Evolutionary conservation across 2,888 invertebrate species (phyloP).

Genomic region (Lysandra bellargus): DNA sequence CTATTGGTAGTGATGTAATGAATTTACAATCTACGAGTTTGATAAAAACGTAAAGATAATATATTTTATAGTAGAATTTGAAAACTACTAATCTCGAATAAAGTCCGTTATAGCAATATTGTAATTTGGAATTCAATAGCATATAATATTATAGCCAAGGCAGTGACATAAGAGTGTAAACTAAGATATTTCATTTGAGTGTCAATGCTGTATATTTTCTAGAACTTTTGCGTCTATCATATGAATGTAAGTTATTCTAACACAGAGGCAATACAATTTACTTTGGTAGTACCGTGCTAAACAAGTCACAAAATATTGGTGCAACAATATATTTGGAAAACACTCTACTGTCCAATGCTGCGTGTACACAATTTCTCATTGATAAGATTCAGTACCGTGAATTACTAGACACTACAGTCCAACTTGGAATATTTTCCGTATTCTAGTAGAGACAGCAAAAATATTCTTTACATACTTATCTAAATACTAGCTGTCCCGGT

Average conservation of each 20-base stretch:
- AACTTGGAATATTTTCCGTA: constrained; percentile 41
- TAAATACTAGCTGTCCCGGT: too few species aligned
- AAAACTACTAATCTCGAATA: not conserved
- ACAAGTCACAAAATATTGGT: constrained; percentile 28
- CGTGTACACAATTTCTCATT: constrained; percentile 47
- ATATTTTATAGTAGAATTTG: not conserved
- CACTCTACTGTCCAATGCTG: constrained; percentile 40
- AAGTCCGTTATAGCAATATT: not conserved
- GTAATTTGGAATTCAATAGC: too few species aligned
- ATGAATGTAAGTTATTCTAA: not conserved
- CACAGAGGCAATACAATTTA: not conserved
- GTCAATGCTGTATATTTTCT: too few species aligned
- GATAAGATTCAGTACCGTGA: constrained; percentile 51
- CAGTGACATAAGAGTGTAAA: too few species aligned
- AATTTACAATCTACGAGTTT: not conserved
- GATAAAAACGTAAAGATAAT: not conserved
- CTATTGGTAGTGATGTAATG: not conserved
- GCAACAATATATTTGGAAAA: constrained; percentile 31
- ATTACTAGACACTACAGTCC: constrained; percentile 46
- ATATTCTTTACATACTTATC: too few species aligned
- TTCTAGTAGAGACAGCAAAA: constrained; percentile 36
- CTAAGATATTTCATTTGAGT: too few species aligned
- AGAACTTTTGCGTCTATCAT: not conserved
- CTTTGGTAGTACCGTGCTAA: not conserved
- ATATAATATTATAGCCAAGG: too few species aligned